phyloP scores from a whole-genome alignment of 2,797 vertebrate species.

The Syngnathus rostellatus region DNA sequence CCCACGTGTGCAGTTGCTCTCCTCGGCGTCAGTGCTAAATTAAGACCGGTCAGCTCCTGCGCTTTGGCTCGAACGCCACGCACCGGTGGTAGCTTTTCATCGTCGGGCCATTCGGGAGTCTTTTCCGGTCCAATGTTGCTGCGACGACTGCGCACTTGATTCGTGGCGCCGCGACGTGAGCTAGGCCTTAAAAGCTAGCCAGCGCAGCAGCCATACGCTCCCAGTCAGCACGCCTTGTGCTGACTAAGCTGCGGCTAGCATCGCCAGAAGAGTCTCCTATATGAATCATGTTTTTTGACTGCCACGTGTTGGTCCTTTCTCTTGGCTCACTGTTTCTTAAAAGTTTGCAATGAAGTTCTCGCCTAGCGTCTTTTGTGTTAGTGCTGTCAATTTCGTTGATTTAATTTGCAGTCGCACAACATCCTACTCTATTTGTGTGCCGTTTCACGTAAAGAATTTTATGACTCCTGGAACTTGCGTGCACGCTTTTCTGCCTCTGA shows the following conservation, averaged over 20 bases:
- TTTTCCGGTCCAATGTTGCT: constrained; percentile 11
- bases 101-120: constrained; percentile 22
- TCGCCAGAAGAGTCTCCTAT: constrained; percentile 20
- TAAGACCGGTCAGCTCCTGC: constrained; percentile 5
- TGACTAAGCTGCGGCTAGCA: constrained; percentile 49
- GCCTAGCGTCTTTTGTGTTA: background rate
- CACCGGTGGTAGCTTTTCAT: constrained; percentile 15
- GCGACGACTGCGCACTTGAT: constrained; percentile 58
- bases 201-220: constrained; percentile 49
- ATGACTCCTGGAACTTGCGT: constrained; percentile 28
- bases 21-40: constrained; percentile 8
- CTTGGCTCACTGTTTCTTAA: background rate
- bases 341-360: constrained; percentile 9
- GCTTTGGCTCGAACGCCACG: constrained; percentile 9
- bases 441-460: constrained; percentile 35
- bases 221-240: constrained; percentile 47
- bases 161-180: constrained; percentile 41
- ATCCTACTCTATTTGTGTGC: background rate
- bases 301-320: background rate
- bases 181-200: constrained; percentile 64
- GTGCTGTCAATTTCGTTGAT: background rate
- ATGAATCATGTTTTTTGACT: background rate
- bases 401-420: background rate
- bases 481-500: constrained; percentile 21
- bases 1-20: constrained; percentile 58